A percentile compares a stretch with the other conserved stretches of the same genome.
These are phyloP conservation scores for Gavialis gangeticus DNA, from an alignment of 2,113 vertebrate species.

Conservation along the genomic window DNA sequence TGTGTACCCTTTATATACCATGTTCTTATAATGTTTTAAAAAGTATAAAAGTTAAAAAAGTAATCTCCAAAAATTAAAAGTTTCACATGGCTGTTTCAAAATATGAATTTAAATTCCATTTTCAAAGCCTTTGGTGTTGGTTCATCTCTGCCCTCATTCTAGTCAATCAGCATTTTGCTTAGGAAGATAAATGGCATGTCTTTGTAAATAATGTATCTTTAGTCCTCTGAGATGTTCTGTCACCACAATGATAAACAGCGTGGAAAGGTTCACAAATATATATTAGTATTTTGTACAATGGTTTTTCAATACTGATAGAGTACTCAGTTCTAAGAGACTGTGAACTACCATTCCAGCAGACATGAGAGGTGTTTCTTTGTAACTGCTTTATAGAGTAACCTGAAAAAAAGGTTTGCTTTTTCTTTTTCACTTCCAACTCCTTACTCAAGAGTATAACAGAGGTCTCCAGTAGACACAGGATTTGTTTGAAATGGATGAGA, in stretches of 20 bases:
- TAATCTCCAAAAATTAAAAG: background rate
- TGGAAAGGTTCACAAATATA: background rate
- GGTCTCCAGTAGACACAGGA: background rate
- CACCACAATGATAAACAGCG: background rate
- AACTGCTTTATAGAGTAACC: background rate
- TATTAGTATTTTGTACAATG: slow-evolving; percentile 1
- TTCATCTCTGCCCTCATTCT: background rate
- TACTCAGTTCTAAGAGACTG: background rate
- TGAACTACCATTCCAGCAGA: background rate
- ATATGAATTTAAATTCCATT: background rate
- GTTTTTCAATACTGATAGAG: background rate
- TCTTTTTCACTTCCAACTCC: background rate
- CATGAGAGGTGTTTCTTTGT: fast-evolving
- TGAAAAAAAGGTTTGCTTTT: background rate
- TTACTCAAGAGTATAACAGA: background rate
- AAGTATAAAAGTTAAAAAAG: background rate
- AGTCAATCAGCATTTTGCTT: background rate
- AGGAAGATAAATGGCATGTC: background rate
- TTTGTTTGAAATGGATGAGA: background rate
- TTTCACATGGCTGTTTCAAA: background rate
- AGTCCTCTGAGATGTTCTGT: background rate
- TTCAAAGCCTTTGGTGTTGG: background rate
- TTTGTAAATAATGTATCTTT: background rate
- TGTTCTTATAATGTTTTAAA: background rate
- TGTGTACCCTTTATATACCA: background rate